Evolutionary conservation across 2,113 vertebrate genomes (phyloP), one percentile per base, ranked within the genome.

Genomic region (Salvator merianae): DNA sequence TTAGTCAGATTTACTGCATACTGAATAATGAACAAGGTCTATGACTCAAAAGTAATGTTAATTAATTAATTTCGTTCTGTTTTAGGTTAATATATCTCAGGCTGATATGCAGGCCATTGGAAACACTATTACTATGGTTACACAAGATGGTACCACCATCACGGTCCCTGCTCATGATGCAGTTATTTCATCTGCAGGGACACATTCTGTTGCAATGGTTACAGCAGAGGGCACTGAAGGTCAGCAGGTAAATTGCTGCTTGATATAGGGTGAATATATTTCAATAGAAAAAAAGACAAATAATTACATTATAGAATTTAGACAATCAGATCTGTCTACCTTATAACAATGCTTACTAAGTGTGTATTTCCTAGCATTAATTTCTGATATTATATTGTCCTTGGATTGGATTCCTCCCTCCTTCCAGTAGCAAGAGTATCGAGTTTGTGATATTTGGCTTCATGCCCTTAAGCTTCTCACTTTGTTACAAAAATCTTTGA

Each of bases 121-220:
- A 77, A 98, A 97, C 78, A 98, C 98, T 14, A 99, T 99, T 93
- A 99, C 98, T 65, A 99, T 99, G 98, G 98, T 99, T 82, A 99
- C 98, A 28, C 98, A 99, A 82, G 98, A 99, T 91, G 98, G 98
- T 93, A 99, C 98, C 1, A 99, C 98, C 81, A 99, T 99, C 94
- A 99, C 98, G 2, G 98, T 99, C 85, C 98, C 98, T 43, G 95
- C 98, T 53, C 98, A 99, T 0, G 98, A 99, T 2, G 96, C 97
- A 0, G 96, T 97, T 91, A 97, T 99, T 93, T 95, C 98, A 36
- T 95, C 97, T 3, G 97, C 97, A 40, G 97, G 97, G 65, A 94
- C 97, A 32, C 97, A 99, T 87, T 97, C 98, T 0, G 98, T 99
- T 84, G 98, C 98, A 8, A 99, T 99, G 98, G 98, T 99, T 76